These are phyloP conservation scores for Zoanthus solanderi DNA, from an alignment of 92 coral and sea anemone genomes.

Conservation along the genomic window DNA sequence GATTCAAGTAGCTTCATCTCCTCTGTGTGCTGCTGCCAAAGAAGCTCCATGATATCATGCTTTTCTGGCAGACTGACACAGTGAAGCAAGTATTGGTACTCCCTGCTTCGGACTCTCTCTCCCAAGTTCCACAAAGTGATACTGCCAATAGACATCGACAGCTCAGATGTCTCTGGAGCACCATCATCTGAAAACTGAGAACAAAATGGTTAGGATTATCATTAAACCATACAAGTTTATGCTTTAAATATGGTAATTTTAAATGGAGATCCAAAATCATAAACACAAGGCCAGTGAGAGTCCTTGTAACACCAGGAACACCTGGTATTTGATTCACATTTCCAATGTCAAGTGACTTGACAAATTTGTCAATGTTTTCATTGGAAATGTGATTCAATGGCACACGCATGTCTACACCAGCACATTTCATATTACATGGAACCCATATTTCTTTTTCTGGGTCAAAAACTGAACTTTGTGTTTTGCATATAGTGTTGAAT, in stretches of 20 bases:
- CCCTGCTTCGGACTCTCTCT: conserved; percentile 46
- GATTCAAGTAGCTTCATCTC: conserved; percentile 17
- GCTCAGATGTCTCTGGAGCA: conserved; percentile 41
- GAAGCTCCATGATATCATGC: not conserved
- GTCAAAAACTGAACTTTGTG: conserved; percentile 3
- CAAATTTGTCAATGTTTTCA: conserved; percentile 9
- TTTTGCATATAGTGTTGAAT: conserved; percentile 39
- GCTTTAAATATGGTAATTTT: conserved; percentile 18
- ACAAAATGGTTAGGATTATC: conserved; percentile 1
- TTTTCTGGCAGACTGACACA: conserved; percentile 44
- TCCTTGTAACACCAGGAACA: not conserved
- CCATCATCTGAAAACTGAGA: conserved; percentile 43
- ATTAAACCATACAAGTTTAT: conserved; percentile 37
- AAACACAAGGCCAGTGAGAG: conserved; percentile 13
- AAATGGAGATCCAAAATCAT: conserved; percentile 17
- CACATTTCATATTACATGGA: conserved; percentile 7
- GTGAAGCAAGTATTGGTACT: conserved; percentile 39
- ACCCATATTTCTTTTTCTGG: conserved; percentile 23
- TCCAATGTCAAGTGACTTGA: conserved; percentile 12
- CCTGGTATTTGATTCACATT: conserved; percentile 7
- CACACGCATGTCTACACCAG: conserved; percentile 8
- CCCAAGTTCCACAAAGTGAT: conserved; percentile 49
- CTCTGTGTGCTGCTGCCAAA: conserved; percentile 32
- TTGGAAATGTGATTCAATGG: conserved; percentile 15
- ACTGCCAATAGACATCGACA: conserved; percentile 46